Conservation (phyloP, 2,113 vertebrate genomes). For the Python bivittatus region DNA sequence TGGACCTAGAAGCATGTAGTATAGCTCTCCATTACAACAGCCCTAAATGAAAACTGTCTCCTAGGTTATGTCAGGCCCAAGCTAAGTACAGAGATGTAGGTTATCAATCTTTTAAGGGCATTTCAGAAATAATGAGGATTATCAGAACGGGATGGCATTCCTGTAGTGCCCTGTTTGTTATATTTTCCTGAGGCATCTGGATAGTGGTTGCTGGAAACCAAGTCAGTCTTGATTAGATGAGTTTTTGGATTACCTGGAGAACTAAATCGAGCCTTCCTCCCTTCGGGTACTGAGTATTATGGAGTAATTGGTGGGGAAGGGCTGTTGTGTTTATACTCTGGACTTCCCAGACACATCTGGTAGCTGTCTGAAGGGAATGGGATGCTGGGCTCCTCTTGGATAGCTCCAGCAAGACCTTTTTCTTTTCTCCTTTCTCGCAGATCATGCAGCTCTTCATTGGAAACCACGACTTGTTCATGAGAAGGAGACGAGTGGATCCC, state of each 20-base stretch:
- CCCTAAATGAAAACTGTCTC: background rate
- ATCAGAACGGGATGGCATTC: background rate
- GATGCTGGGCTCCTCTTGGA: no score
- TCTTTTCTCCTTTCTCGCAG: constrained; percentile 56
- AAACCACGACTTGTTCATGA: constrained; percentile 90
- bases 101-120: background rate
- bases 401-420: background rate
- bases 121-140: background rate
- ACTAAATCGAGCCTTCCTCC: background rate
- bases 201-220: background rate
- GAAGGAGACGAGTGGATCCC: constrained; percentile 89
- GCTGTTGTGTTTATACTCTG: background rate
- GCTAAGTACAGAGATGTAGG: background rate
- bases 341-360: background rate
- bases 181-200: background rate
- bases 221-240: background rate
- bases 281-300: background rate
- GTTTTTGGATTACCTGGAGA: background rate
- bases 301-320: no score
- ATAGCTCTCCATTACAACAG: background rate
- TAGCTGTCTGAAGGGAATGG: background rate
- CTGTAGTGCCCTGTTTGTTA: background rate
- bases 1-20: background rate
- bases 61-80: background rate
- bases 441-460: constrained; percentile 90